Percentiles rank a stretch among this genome's conserved stretches.
phyloP scores from a whole-genome alignment of 2,797 vertebrate species.

The Gymnodraco acuticeps region DNA sequence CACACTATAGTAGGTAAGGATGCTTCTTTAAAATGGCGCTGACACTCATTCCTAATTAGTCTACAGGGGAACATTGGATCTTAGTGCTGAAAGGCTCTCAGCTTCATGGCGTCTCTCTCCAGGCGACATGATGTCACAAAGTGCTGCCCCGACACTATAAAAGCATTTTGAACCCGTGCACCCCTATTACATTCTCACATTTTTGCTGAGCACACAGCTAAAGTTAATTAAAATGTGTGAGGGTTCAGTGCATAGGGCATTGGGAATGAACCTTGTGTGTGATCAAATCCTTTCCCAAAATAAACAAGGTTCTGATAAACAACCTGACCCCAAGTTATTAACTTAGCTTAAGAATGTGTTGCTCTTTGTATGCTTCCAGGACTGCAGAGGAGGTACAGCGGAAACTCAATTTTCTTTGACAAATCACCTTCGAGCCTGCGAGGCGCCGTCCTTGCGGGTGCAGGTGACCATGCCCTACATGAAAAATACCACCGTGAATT shows the following conservation, averaged over 20 bases:
- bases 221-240: conserved; percentile 50
- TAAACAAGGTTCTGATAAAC: conserved; percentile 35
- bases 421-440: conserved; percentile 47
- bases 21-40: not conserved
- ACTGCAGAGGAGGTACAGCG: conserved; percentile 17
- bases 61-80: not conserved
- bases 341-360: conserved; percentile 18
- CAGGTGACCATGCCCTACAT: conserved; percentile 41
- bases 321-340: conserved; percentile 21
- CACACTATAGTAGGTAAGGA: no score
- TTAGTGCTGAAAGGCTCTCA: no score
- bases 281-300: conserved; percentile 18
- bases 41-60: not conserved
- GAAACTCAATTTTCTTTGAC: conserved; percentile 55
- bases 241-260: conserved; percentile 24
- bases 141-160: conserved; percentile 7
- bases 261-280: conserved; percentile 12
- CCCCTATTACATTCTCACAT: not conserved
- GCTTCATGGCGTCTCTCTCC: no score
- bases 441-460: conserved; percentile 34
- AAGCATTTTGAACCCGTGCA: conserved; percentile 15
- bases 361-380: not conserved
- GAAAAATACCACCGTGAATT: conserved; percentile 27
- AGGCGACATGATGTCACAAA: not conserved
- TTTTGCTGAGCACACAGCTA: conserved; percentile 42